These are phyloP conservation scores for Pectinophora gossypiella DNA, from an alignment of 1,140 invertebrate genomes.

Conservation along the genomic window DNA sequence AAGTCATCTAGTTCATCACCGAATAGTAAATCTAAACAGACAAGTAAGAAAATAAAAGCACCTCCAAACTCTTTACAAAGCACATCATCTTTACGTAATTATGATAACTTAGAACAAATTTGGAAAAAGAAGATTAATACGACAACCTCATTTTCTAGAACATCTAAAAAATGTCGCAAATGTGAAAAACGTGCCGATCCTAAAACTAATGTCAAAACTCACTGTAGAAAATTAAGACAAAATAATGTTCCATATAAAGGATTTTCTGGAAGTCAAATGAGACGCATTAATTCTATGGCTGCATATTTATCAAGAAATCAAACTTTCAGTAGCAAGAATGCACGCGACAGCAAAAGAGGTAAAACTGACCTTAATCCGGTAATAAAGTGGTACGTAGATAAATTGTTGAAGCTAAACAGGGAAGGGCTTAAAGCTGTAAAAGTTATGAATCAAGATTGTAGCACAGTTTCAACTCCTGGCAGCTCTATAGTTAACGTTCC, in stretches of 20 bases:
- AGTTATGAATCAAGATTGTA: slow-evolving; percentile 67
- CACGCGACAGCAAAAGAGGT: background rate
- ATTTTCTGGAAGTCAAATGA: no score
- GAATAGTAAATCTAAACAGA: background rate
- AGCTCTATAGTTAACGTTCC: slow-evolving; percentile 71
- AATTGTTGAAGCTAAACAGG: slow-evolving; percentile 71
- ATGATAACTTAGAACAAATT: no score
- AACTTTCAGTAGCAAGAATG: background rate
- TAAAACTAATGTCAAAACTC: background rate
- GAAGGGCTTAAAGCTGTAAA: slow-evolving; percentile 68
- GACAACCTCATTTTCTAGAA: background rate
- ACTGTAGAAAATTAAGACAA: no score
- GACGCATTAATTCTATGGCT: background rate
- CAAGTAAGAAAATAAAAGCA: background rate
- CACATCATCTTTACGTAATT: no score
- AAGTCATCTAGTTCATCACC: background rate
- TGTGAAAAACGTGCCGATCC: background rate
- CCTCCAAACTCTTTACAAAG: background rate
- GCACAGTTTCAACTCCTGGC: slow-evolving; percentile 71
- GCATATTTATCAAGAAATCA: background rate
- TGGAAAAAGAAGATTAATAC: background rate
- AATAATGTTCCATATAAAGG: no score
- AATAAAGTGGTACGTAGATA: slow-evolving; percentile 69
- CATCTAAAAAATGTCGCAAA: background rate
- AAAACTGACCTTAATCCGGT: slow-evolving; percentile 38